Evolutionary conservation across 2,888 invertebrate species (phyloP).

Genomic region (Melikaiella ostensackeni): DNA sequence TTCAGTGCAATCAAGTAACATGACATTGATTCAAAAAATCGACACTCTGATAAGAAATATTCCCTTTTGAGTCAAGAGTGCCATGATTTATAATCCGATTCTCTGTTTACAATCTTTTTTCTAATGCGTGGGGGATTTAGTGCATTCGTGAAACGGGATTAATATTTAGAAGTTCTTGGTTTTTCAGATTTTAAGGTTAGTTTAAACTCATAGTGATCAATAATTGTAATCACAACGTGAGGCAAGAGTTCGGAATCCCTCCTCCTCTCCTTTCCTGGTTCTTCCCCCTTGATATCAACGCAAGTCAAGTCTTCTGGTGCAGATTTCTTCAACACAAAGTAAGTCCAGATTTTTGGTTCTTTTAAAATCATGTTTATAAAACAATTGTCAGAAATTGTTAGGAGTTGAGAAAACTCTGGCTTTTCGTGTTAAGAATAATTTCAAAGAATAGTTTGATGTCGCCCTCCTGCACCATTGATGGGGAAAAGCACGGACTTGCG

Average conservation of each 20-base stretch:
- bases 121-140: conserved; percentile 5
- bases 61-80: conserved; percentile 6
- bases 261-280: conserved; percentile 33
- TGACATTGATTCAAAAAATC: conserved; percentile 51
- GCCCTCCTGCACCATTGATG: conserved; percentile 13
- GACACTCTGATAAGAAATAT: conserved; percentile 22
- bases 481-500: conserved; percentile 29
- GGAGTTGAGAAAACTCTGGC: not conserved
- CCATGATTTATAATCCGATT: conserved; percentile 22
- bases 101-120: conserved; percentile 22
- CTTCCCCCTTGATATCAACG: conserved; percentile 30
- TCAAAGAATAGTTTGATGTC: conserved; percentile 3
- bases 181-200: conserved; percentile 1
- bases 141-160: conserved; percentile 12
- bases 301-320: conserved; percentile 33
- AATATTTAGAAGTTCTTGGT: conserved; percentile 8
- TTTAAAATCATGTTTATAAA: too few relatives aligned
- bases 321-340: conserved; percentile 14
- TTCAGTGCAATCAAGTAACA: conserved; percentile 65
- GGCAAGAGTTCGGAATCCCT: conserved; percentile 39
- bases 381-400: not conserved
- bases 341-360: conserved; percentile 17
- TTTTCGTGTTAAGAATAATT: not conserved
- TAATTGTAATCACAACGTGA: conserved; percentile 45
- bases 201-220: conserved; percentile 47